These are phyloP conservation scores for Ophion ellenae DNA, from an alignment of 2,888 invertebrate genomes.

Conservation along the genomic window DNA sequence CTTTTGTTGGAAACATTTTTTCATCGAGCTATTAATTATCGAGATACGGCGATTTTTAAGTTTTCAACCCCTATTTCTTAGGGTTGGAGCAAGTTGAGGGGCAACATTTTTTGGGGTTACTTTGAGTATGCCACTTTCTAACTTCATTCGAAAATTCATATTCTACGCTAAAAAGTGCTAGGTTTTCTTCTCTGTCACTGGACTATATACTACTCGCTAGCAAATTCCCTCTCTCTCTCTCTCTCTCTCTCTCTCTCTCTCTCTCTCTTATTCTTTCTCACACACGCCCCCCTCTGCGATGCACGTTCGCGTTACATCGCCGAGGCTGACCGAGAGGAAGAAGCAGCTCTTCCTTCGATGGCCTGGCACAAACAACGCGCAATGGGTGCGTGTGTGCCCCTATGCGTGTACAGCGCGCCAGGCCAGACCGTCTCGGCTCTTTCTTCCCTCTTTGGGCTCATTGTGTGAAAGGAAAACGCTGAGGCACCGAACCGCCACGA, in stretches of 20 bases:
- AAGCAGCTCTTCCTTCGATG: conserved; percentile 31
- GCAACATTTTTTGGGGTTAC: too few species aligned
- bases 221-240: background rate
- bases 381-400: conserved; percentile 8
- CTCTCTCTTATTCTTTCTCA: too few species aligned
- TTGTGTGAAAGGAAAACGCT: conserved; percentile 1
- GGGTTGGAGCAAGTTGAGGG: too few species aligned
- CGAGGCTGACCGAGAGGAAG: conserved; percentile 35
- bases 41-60: too few species aligned
- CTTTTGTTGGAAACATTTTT: too few species aligned
- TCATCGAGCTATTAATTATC: too few species aligned
- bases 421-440: conserved; percentile 29
- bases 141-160: too few species aligned
- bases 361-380: conserved; percentile 47
- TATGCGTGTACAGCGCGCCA: background rate
- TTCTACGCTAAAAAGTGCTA: too few species aligned
- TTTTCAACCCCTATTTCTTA: too few species aligned
- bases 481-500: conserved; percentile 9
- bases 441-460: conserved; percentile 18
- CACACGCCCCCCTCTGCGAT: conserved; percentile 10
- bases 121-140: too few species aligned
- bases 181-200: too few species aligned
- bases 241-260: too few species aligned
- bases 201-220: conserved; percentile 5
- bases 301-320: conserved; percentile 28